phyloP scores from a whole-genome alignment of 1,140 invertebrate genomes.

The Trichomalopsis sarcophagae region DNA sequence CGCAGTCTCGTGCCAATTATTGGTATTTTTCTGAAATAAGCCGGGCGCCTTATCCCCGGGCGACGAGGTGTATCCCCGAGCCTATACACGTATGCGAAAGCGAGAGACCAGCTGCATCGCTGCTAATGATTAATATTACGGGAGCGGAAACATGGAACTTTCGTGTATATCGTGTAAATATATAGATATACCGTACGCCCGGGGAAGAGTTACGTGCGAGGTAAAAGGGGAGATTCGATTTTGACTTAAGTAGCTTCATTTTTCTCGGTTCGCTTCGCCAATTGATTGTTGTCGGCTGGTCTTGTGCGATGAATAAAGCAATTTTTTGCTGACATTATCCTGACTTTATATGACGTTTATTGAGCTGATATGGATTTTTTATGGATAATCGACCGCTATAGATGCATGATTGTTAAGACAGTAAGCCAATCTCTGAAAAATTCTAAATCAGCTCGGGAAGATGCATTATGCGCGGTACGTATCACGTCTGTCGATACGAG shows the following conservation, averaged over 20 bases:
- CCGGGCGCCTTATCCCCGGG: constrained; percentile 24
- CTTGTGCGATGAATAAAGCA: background rate
- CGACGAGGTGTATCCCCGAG: constrained; percentile 23
- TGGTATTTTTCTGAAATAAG: constrained; percentile 62
- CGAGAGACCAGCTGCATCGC: background rate
- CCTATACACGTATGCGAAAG: constrained; percentile 34
- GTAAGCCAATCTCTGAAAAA: background rate
- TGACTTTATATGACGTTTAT: too few species aligned
- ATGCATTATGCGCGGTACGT: background rate
- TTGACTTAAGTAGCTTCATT: constrained; percentile 1
- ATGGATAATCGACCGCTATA: too few species aligned
- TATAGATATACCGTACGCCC: background rate
- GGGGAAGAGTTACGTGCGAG: background rate
- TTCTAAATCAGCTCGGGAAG: background rate
- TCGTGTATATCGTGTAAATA: constrained; percentile 8
- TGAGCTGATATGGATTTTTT: too few species aligned
- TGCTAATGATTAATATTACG: constrained; percentile 42
- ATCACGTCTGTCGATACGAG: background rate
- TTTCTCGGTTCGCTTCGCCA: background rate
- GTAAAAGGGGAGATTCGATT: background rate
- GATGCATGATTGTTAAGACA: too few species aligned
- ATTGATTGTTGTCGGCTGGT: constrained; percentile 3
- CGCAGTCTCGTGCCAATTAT: constrained; percentile 69
- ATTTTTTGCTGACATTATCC: too few species aligned
- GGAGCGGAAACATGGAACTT: constrained; percentile 25